These are phyloP conservation scores for Polia nebulosa DNA, from an alignment of 2,888 invertebrate genomes.

Conservation along the genomic window DNA sequence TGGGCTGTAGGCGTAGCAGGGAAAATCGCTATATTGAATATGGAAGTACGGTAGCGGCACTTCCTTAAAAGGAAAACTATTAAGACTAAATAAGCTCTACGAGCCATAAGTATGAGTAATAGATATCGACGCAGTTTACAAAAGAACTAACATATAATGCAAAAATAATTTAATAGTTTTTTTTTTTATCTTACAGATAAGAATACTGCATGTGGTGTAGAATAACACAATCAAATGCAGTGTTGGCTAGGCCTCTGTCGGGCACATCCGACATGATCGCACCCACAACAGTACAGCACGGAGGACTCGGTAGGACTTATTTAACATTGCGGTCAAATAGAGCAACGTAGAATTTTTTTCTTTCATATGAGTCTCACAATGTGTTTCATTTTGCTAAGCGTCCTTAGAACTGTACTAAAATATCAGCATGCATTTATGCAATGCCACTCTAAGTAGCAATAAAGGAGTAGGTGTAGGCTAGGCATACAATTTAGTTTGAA, in stretches of 20 bases:
- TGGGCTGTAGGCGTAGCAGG: background rate
- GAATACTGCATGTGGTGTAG: background rate
- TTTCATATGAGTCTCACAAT: background rate
- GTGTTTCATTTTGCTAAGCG: background rate
- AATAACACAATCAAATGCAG: slow-evolving; percentile 9
- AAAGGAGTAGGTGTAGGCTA: slow-evolving; percentile 2
- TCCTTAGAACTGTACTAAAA: slow-evolving; percentile 18
- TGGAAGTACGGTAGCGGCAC: slow-evolving; percentile 1
- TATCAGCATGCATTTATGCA: slow-evolving; percentile 9
- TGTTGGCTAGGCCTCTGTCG: background rate
- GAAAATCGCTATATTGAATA: background rate
- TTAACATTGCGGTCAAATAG: slow-evolving; percentile 20
- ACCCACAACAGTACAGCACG: slow-evolving; percentile 8
- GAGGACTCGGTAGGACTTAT: slow-evolving; percentile 25
- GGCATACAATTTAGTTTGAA: slow-evolving; percentile 10
- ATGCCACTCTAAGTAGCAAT: background rate
- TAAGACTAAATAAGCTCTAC: background rate
- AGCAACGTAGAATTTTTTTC: no score
- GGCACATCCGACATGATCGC: background rate
- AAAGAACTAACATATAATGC: background rate
- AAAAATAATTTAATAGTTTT: background rate
- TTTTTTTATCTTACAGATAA: background rate
- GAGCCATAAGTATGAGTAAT: background rate
- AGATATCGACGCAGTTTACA: background rate
- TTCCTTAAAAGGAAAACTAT: background rate